Base-by-base conservation (phyloP, 2,888 invertebrate genomes). In the Glyphotaelius pellucidus region DNA sequence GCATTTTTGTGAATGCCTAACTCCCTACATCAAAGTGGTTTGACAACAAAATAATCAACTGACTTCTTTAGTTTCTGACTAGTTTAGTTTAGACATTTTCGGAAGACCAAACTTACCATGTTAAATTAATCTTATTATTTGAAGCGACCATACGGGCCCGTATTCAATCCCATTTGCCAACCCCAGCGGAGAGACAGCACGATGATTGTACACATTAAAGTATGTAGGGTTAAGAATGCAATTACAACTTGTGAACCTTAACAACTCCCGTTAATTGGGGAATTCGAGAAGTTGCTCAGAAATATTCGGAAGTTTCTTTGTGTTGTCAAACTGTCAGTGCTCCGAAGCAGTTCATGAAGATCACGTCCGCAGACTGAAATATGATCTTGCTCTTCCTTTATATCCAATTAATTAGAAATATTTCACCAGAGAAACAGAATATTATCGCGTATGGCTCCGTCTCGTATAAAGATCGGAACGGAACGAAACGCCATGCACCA, bases 351-450 rank as follows among this genome's bases (percentile, higher is more conserved):
- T 38, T 47, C 83, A 31, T 30, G 47, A 52, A 2, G 90, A 83
- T 83, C 90, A 90, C 90, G 90, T 90, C 90, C 52, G 15, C 31
- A 15, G 42, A 7, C 38, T 83, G 90, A 90, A 83, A 83, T 90
- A 90, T 90, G 42, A 90, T 52, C 83, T 83, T 47, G 38, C 42
- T 83, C 83, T 30, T 52, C 90, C 32, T 83, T 90, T 35, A n/a
- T 90, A 83, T 83, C 42, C 79, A 90, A 90, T 89, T 89, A 89
- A 89, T 90, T 83, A 90, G 32, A 90, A 90, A 83, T 90, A 90
- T 90, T 90, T 90, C 52, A 47, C 81, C 30, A 47, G 35, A 19
- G 35, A 32, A 42, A 88, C n/a, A n/a, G n/a, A 67, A 25, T 79
- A 30, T 19, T 80, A 38, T n/a, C 42, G 81, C 52, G 25, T 52